phyloP scores from a whole-genome alignment of 2,797 vertebrate species.

The Carcharodon carcharias region DNA sequence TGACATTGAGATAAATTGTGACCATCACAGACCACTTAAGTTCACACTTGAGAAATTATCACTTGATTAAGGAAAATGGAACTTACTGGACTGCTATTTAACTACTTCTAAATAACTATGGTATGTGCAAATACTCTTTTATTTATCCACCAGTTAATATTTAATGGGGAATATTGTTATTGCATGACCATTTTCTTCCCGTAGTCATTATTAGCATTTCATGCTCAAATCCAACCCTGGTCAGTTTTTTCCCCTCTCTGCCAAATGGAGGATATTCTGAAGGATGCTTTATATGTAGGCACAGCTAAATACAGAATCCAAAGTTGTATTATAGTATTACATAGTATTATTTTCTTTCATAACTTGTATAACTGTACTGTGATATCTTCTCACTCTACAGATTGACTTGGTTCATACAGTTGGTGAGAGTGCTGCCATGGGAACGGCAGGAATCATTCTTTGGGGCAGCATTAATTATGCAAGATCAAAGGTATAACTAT shows the following conservation, averaged over 20 bases:
- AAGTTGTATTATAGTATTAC: background rate
- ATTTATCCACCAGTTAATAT: background rate
- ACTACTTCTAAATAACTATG: background rate
- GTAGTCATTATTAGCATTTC: background rate
- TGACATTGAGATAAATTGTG: background rate
- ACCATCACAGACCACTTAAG: background rate
- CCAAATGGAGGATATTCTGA: background rate
- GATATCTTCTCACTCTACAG: slow-evolving; percentile 47
- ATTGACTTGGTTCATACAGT: slow-evolving; percentile 59
- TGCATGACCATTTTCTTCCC: background rate
- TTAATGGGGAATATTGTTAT: background rate
- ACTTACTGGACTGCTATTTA: background rate
- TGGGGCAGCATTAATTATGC: slow-evolving; percentile 60
- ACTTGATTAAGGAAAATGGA: background rate
- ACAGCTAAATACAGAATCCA: background rate
- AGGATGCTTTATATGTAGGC: background rate
- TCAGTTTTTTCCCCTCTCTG: background rate
- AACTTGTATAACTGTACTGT: background rate
- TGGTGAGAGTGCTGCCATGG: slow-evolving; percentile 58
- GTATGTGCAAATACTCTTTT: background rate
- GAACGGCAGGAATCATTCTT: slow-evolving; percentile 59
- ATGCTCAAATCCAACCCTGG: background rate
- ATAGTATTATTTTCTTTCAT: background rate
- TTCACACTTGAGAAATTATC: background rate
- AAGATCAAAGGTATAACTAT: slow-evolving; percentile 51